Percentiles rank a stretch among this genome's conserved stretches.
Evolutionary conservation across 1,140 invertebrate species (phyloP).

Genomic region (Charaxes varanes): DNA sequence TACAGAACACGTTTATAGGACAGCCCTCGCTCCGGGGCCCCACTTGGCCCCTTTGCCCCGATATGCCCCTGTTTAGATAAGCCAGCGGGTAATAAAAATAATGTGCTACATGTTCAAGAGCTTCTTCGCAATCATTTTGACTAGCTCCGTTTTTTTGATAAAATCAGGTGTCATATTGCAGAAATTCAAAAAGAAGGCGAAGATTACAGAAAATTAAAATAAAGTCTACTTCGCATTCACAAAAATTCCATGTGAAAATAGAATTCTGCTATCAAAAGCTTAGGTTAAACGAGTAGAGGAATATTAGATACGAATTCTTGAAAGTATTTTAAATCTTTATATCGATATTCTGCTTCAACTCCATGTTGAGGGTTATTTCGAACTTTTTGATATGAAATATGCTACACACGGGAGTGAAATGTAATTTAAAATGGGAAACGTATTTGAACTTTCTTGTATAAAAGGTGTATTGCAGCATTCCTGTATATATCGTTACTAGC

Average conservation of each 20-base stretch:
- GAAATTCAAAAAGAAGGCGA: too few relatives aligned
- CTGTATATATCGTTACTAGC: constrained; percentile 12
- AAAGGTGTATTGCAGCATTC: constrained; percentile 7
- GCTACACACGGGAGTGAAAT: background rate
- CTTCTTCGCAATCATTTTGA: constrained; percentile 1
- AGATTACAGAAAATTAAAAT: too few relatives aligned
- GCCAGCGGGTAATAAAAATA: constrained; percentile 11
- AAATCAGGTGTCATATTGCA: too few relatives aligned
- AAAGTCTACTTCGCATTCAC: too few relatives aligned
- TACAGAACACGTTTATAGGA: constrained; percentile 23
- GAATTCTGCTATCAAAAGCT: background rate
- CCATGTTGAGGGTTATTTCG: background rate
- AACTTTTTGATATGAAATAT: background rate
- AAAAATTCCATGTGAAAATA: background rate
- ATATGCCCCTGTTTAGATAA: constrained; percentile 20
- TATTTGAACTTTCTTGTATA: constrained; percentile 1
- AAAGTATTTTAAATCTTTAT: background rate
- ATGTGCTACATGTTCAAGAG: constrained; percentile 7
- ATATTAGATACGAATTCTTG: background rate
- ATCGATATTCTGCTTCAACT: too few relatives aligned
- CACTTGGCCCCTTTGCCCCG: constrained; percentile 21
- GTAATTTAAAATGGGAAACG: constrained; percentile 2
- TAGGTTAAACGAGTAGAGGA: background rate
- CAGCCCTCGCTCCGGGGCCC: constrained; percentile 19
- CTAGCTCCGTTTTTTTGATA: background rate